These are phyloP conservation scores for Dinothrombium tinctorium DNA, from an alignment of 1,140 invertebrate species.

Conservation along the genomic window DNA sequence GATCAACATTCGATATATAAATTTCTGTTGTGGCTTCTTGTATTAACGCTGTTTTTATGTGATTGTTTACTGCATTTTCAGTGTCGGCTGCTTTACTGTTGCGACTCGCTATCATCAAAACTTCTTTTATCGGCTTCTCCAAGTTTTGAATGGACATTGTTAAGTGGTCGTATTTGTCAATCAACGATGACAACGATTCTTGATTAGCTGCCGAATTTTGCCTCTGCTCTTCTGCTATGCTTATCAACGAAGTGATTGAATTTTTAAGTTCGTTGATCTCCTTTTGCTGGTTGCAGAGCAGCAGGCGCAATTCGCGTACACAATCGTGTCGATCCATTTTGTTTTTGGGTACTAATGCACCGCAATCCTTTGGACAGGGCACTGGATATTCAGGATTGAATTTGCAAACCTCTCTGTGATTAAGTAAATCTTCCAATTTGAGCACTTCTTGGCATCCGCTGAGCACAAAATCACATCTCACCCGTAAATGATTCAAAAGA, in stretches of 20 bases:
- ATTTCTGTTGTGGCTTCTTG: slow-evolving; percentile 3
- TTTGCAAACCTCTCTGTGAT: slow-evolving; percentile 68
- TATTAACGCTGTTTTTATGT: not conserved
- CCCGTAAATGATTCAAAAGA: slow-evolving; percentile 55
- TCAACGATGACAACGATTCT: not conserved
- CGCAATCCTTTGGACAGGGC: slow-evolving; percentile 71
- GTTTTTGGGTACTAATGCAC: slow-evolving; percentile 37
- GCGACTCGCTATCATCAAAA: not conserved
- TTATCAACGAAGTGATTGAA: not conserved
- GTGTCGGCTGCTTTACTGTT: not conserved
- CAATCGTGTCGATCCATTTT: slow-evolving; percentile 1
- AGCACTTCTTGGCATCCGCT: slow-evolving; percentile 59
- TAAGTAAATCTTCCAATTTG: slow-evolving; percentile 52
- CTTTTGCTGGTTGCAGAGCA: slow-evolving; percentile 4
- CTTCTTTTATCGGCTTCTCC: slow-evolving; percentile 2
- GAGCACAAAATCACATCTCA: slow-evolving; percentile 62
- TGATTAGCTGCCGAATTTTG: not conserved
- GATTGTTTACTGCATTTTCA: not conserved
- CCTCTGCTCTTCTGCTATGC: not conserved
- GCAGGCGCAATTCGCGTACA: not conserved
- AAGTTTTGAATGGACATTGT: not conserved
- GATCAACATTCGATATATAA: slow-evolving; percentile 3
- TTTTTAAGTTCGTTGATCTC: slow-evolving; percentile 1
- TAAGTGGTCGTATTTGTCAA: not conserved
- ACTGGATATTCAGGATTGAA: slow-evolving; percentile 82